Base-by-base conservation (phyloP, 2,113 vertebrate genomes). In the Numenius arquata region DNA sequence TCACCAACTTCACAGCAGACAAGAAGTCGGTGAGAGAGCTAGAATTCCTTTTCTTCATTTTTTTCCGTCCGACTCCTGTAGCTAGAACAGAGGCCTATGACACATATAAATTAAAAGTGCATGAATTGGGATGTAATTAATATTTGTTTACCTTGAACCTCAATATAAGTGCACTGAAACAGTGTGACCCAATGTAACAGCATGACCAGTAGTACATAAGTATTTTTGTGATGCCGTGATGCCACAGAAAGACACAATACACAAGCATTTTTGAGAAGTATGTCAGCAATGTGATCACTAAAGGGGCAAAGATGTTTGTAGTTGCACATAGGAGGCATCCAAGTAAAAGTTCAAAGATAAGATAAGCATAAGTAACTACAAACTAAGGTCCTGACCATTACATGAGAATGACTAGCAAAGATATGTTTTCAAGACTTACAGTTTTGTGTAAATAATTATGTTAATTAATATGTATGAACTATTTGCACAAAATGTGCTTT, bases 51-150 rank as follows among this genome's bases (percentile, higher is more conserved):
- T 26, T 48, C 14, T 66, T 15, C 15, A 13, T 58, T 47, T 43
- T 32, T 26, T 16, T 0, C 9, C 9, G 5, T 47, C 8, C 4
- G 2, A 40, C 17, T 83, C 5, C 26, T n/a, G 9, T 34, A 72
- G 30, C 38, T 71, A 76, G 16, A 89, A 8, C 32, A 65, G 48
- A 53, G 5, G 12, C 13, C 15, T 80, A n/a, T 21, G 32, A 72
- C 0, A 2, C 1, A 0, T 43, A 48, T 26, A 30, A 63, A 61
- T 61, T n/a, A 72, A 29, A 84, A 77, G 15, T 68, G 12, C 10
- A 62, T 53, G 76, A 61, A 76, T 63, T 17, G 29, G 14, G 8
- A 27, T 40, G 52, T 38, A 70, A 65, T 67, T 80, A 68, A 34
- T 55, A 52, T 77, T 65, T 6, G 1, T 25, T 78, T 74, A 32